Percentiles rank a stretch among this genome's conserved stretches.
Evolutionary conservation across 2,888 invertebrate species (phyloP).

Genomic region (Ophion obscuratus): DNA sequence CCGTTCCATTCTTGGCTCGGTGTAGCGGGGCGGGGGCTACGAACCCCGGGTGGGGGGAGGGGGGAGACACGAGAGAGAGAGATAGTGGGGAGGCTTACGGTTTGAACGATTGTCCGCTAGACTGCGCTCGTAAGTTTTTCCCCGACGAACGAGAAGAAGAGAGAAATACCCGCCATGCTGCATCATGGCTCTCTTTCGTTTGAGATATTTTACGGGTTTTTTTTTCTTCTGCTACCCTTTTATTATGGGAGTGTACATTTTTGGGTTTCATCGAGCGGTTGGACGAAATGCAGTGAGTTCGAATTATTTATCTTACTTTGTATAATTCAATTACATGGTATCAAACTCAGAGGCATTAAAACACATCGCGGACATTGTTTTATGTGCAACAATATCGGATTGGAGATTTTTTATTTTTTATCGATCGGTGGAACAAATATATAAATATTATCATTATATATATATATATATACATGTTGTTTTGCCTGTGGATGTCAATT

Average conservation of each 20-base stretch:
- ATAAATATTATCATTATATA: neutral
- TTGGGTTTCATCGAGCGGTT: neutral
- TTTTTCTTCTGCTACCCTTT: neutral
- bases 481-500: too few relatives aligned
- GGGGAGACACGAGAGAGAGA: neutral
- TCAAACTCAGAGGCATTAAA: neutral
- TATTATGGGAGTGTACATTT: neutral
- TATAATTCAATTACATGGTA: neutral
- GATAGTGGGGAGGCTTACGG: slow-evolving; percentile 78
- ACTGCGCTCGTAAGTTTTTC: slow-evolving; percentile 77
- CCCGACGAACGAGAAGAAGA: slow-evolving; percentile 45
- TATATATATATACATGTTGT: too few relatives aligned
- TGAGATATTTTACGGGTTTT: slow-evolving; percentile 15
- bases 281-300: neutral
- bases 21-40: slow-evolving; percentile 73
- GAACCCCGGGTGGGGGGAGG: slow-evolving; percentile 29
- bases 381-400: neutral
- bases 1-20: slow-evolving; percentile 68
- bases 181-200: slow-evolving; percentile 39
- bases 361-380: neutral
- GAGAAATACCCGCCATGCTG: slow-evolving; percentile 47
- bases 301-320: neutral
- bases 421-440: neutral
- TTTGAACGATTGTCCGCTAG: slow-evolving; percentile 81
- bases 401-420: neutral